Conservation (phyloP, 2,113 vertebrate genomes). For the Bubo bubo region DNA sequence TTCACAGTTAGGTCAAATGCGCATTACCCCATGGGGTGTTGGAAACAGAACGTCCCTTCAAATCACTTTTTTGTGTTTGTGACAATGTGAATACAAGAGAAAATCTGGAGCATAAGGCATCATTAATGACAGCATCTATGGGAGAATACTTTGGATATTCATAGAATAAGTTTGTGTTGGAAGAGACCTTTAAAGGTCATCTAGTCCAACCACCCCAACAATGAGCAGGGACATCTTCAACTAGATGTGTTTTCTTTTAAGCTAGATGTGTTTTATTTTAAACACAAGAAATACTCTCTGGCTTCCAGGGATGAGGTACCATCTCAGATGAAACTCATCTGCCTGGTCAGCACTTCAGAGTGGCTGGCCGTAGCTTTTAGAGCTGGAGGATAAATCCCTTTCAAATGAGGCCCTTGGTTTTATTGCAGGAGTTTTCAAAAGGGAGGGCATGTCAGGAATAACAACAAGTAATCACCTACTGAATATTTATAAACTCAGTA, state of each 20-base stretch:
- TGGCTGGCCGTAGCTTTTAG: neutral
- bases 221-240: neutral
- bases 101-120: neutral
- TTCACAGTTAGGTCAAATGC: neutral
- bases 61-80: neutral
- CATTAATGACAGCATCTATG: neutral
- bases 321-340: neutral
- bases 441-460: neutral
- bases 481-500: neutral
- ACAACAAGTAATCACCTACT: neutral
- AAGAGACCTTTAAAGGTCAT: neutral
- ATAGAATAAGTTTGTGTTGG: neutral
- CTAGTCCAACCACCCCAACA: neutral
- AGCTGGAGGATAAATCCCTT: neutral
- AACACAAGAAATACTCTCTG: neutral
- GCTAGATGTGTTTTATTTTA: neutral
- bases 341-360: neutral
- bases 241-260: neutral
- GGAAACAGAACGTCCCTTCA: neutral
- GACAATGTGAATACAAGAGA: neutral
- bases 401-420: neutral
- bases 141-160: neutral
- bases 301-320: neutral
- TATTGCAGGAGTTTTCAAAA: neutral
- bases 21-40: neutral